Base-by-base conservation (phyloP, 2,113 vertebrate genomes). In the Corydoras maculifer region DNA sequence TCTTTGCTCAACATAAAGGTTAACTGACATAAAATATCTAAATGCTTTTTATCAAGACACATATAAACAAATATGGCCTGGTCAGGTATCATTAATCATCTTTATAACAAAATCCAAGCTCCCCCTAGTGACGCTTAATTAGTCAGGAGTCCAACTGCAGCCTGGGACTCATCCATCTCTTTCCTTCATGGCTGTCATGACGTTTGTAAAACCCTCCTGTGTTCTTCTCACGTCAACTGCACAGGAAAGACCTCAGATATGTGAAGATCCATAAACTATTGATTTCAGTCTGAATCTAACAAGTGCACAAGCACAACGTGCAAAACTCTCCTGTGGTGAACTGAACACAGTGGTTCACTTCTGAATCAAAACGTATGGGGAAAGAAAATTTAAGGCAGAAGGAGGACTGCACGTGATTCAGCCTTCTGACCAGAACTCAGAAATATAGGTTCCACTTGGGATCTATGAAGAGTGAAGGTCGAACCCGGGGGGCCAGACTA, bases 121-220 rank as follows among this genome's bases (percentile, higher is more conserved):
- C 75, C 75, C 77, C 74, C 75, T 78, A 72, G 74, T 68, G 74
- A 49, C 69, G 55, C 68, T 31, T 18, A 35, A 59, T 64, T 8
- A 65, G 63, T 18, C 55, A 53, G 15, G 58, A 60, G 62, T 62
- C 15, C 13, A 8, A 49, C 13, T 9, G 5, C 35, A 54, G 53
- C 35, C 18, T 58, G 7, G n/a, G 13, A 31, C 14, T 18, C 18
- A 31, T 58, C 54, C 15, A 5, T 7, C n/a, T 31, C 13, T 67
- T 54, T 14, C 35, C 35, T 43, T 43, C 35, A 43, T 43, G 35
- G 35, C 35, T 43, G 35, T 43, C 35, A 8, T 43, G 35, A 43
- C 4, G 35, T 43, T 43, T 43, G 35, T 43, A 43, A 43, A 43
- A 43, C 35, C 35, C 35, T 43, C 51, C 51, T 12, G 10, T 53